These are phyloP conservation scores for Electrona antarctica DNA, from an alignment of 2,113 vertebrate genomes.

Conservation along the genomic window DNA sequence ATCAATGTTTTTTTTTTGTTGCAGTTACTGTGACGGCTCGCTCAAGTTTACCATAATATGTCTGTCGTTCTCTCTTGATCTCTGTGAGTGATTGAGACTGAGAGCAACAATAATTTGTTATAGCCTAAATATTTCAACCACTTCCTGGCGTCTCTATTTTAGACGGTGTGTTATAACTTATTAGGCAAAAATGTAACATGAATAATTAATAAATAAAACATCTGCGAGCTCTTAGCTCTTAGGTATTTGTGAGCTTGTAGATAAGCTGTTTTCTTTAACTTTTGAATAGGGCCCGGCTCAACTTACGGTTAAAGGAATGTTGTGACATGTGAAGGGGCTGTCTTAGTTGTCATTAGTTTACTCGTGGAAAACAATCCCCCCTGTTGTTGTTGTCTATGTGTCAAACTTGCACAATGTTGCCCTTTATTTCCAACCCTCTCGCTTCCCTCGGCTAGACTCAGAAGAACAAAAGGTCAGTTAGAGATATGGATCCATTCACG, in stretches of 20 bases:
- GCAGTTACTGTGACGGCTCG: background rate
- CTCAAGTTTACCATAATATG: background rate
- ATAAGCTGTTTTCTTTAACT: no score
- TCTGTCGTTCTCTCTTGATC: no score
- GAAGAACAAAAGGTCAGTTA: conserved; percentile 55
- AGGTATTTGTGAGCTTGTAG: no score
- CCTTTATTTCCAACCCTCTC: conserved; percentile 20
- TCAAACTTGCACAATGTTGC: conserved; percentile 30
- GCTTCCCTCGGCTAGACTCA: background rate
- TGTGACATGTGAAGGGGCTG: background rate
- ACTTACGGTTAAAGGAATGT: background rate
- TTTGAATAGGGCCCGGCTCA: no score
- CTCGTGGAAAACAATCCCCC: background rate
- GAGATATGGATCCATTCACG: conserved; percentile 35
- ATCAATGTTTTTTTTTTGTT: background rate
- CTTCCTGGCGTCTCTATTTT: no score
- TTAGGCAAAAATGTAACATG: no score
- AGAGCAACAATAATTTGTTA: no score
- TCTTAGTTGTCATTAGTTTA: background rate
- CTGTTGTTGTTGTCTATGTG: background rate
- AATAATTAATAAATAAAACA: no score
- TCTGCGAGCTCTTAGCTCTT: no score
- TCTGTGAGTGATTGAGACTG: no score
- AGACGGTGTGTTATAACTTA: no score
- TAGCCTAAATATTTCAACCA: no score